These are phyloP conservation scores for Nothura maculosa DNA, from an alignment of 2,797 vertebrate genomes.

Conservation along the genomic window DNA sequence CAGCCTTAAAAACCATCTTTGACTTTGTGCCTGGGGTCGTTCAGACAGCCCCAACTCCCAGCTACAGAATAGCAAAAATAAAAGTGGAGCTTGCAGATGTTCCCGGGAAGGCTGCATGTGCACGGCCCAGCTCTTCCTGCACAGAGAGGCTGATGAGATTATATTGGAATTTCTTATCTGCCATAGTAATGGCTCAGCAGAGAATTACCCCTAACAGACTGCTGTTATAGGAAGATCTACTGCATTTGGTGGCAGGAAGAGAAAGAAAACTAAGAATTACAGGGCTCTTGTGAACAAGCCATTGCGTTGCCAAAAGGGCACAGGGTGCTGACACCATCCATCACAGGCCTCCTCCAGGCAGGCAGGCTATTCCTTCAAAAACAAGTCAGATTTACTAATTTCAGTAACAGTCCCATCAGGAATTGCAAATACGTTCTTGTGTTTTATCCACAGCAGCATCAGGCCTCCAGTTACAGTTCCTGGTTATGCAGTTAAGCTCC, in stretches of 20 bases:
- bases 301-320: background rate
- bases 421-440: conserved; percentile 32
- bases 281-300: conserved; percentile 1
- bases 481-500: conserved; percentile 47
- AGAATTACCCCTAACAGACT: background rate
- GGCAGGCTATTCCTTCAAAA: conserved; percentile 26
- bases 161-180: conserved; percentile 20
- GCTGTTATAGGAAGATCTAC: background rate
- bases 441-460: conserved; percentile 32
- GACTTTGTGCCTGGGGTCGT: conserved; percentile 60
- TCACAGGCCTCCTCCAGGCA: conserved; percentile 8
- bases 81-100: conserved; percentile 19
- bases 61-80: background rate
- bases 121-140: background rate
- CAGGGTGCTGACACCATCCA: background rate
- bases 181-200: background rate
- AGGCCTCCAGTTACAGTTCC: conserved; percentile 23
- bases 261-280: conserved; percentile 21
- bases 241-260: background rate
- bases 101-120: background rate
- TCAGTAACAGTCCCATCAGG: background rate
- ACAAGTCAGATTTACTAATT: conserved; percentile 14
- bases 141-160: background rate
- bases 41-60: conserved; percentile 28
- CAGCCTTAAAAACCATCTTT: conserved; percentile 71